These are phyloP conservation scores for Aptenodytes forsteri DNA, from an alignment of 2,113 vertebrate species.

Conservation along the genomic window DNA sequence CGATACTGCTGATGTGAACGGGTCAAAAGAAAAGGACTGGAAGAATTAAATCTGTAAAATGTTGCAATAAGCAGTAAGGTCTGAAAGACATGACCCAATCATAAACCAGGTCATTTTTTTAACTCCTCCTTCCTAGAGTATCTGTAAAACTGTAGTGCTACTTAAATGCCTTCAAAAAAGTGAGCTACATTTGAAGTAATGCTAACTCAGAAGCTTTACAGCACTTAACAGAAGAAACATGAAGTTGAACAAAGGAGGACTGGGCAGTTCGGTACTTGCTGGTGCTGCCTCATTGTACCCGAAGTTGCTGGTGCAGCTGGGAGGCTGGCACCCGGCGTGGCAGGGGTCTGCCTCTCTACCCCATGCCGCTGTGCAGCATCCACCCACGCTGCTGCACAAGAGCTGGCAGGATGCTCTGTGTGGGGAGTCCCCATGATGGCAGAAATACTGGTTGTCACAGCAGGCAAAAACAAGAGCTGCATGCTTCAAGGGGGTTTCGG, in stretches of 20 bases:
- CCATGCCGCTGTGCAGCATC: fast-evolving
- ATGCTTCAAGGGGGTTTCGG: fast-evolving
- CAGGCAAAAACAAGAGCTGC: neutral
- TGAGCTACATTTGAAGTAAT: neutral
- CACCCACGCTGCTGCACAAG: fast-evolving
- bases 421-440: fast-evolving
- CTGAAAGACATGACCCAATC: neutral
- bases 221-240: too few species aligned
- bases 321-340: fast-evolving
- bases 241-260: fast-evolving
- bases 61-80: neutral
- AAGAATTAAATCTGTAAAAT: neutral
- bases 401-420: neutral
- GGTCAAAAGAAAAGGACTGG: neutral
- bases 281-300: fast-evolving
- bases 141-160: neutral
- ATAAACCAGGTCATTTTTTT: neutral
- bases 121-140: neutral
- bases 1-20: neutral
- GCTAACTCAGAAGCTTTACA: neutral
- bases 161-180: neutral
- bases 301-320: too few species aligned
- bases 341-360: neutral
- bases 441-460: neutral
- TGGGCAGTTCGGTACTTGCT: neutral